These are phyloP conservation scores for Nycticorax nycticorax DNA, from an alignment of 2,113 vertebrate species.

Conservation along the genomic window DNA sequence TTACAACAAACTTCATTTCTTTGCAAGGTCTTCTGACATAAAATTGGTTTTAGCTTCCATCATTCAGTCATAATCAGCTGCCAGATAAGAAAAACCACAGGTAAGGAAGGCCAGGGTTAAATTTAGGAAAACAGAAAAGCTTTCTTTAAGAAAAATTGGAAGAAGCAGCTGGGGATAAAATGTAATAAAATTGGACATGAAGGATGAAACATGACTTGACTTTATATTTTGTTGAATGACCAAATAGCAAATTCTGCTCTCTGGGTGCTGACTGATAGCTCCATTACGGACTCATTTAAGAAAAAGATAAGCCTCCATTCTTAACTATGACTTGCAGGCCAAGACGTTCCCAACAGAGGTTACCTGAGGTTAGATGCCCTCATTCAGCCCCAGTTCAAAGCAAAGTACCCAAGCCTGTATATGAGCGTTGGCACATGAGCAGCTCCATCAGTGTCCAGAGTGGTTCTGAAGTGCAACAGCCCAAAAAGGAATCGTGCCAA, in stretches of 20 bases:
- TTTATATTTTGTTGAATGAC: neutral
- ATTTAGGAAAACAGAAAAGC: neutral
- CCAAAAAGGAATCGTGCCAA: neutral
- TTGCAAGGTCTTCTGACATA: neutral
- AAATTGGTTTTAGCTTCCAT: neutral
- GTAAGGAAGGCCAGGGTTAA: neutral
- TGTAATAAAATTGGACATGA: neutral
- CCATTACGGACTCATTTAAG: neutral
- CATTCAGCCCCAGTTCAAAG: neutral
- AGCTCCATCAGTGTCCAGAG: fast-evolving
- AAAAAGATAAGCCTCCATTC: neutral
- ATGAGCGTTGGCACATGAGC: neutral
- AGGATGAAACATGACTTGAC: neutral
- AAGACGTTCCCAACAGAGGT: neutral
- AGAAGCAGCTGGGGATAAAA: neutral
- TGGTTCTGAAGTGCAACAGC: neutral
- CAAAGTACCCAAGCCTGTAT: fast-evolving
- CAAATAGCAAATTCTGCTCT: neutral
- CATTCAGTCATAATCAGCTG: neutral
- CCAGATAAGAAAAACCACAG: neutral
- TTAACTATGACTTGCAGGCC: neutral
- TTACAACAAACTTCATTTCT: neutral
- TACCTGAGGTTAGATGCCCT: neutral
- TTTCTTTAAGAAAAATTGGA: neutral
- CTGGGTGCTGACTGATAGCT: neutral